Evolutionary conservation across 2,888 invertebrate species (phyloP).

Genomic region (Dynastes hyllus): DNA sequence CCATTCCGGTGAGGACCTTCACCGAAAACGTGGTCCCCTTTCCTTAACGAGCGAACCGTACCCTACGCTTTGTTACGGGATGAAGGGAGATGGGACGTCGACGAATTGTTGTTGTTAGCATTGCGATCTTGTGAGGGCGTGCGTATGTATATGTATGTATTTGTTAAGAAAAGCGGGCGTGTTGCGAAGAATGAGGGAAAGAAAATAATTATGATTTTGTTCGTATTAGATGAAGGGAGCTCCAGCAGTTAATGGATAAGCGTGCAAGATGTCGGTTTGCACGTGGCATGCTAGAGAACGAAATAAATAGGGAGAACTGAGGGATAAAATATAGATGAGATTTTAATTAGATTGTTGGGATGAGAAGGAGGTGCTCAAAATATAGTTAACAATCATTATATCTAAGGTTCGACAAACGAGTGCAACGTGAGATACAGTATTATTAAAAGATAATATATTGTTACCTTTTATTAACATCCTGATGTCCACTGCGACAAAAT

Average conservation of each 20-base stretch:
- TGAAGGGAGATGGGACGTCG: background rate
- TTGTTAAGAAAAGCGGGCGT: background rate
- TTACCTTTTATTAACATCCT: too few relatives aligned
- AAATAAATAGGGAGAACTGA: slow-evolving; percentile 18
- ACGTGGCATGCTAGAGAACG: slow-evolving; percentile 17
- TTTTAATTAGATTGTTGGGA: slow-evolving; percentile 21
- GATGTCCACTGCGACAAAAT: too few relatives aligned
- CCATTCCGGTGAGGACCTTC: slow-evolving; percentile 1
- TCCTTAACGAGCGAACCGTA: background rate
- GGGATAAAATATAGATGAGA: slow-evolving; percentile 9
- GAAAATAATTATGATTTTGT: slow-evolving; percentile 46
- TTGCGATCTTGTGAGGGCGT: background rate
- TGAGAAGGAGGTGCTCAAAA: background rate
- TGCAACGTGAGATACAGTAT: too few relatives aligned
- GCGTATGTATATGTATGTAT: background rate
- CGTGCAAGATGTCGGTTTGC: slow-evolving; percentile 39
- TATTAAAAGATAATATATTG: too few relatives aligned
- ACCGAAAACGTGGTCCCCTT: background rate
- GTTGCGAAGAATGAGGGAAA: background rate
- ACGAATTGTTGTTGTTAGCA: background rate
- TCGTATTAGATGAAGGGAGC: slow-evolving; percentile 11
- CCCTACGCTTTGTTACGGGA: background rate
- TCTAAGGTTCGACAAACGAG: too few relatives aligned
- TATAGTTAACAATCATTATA: too few relatives aligned
- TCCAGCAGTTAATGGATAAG: slow-evolving; percentile 16